Evolutionary conservation across 2,888 invertebrate species (phyloP).

Genomic region (Norana najaformis): DNA sequence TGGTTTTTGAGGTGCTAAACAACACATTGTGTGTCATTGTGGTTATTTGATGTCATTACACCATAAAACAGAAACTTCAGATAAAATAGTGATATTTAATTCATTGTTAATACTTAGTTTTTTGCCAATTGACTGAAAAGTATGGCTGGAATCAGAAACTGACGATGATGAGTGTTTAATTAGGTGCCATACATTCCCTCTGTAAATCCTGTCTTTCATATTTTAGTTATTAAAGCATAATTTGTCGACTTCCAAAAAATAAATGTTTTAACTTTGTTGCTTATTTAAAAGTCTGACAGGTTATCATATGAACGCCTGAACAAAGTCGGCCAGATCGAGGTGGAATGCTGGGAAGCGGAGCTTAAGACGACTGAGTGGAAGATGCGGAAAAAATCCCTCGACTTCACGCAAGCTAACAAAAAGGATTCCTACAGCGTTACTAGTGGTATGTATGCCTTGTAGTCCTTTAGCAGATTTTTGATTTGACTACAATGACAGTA

Average conservation of each 20-base stretch:
- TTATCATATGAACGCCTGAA: slow-evolving; percentile 18
- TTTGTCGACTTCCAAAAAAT: not conserved
- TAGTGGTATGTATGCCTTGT: not conserved
- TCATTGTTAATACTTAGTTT: too few relatives aligned
- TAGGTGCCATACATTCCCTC: too few relatives aligned
- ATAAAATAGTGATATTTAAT: too few relatives aligned
- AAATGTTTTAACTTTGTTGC: not conserved
- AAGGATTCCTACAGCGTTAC: slow-evolving; percentile 21
- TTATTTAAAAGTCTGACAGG: slow-evolving; percentile 32
- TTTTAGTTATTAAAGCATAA: not conserved
- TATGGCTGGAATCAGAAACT: too few relatives aligned
- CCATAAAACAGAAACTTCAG: not conserved
- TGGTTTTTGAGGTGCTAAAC: too few relatives aligned
- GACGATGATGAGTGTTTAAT: too few relatives aligned
- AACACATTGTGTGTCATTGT: not conserved
- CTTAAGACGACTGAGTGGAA: slow-evolving; percentile 9
- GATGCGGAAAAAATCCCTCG: not conserved
- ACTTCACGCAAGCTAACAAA: slow-evolving; percentile 22
- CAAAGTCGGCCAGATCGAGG: slow-evolving; percentile 34
- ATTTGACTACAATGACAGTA: too few relatives aligned
- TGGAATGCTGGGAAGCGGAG: slow-evolving; percentile 37
- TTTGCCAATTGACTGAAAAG: too few relatives aligned
- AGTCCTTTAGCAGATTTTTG: not conserved
- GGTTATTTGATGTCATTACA: not conserved
- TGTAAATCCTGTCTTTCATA: too few relatives aligned